Evolutionary conservation across 2,113 vertebrate species (phyloP).

Genomic region (Phrynosoma platyrhinos): DNA sequence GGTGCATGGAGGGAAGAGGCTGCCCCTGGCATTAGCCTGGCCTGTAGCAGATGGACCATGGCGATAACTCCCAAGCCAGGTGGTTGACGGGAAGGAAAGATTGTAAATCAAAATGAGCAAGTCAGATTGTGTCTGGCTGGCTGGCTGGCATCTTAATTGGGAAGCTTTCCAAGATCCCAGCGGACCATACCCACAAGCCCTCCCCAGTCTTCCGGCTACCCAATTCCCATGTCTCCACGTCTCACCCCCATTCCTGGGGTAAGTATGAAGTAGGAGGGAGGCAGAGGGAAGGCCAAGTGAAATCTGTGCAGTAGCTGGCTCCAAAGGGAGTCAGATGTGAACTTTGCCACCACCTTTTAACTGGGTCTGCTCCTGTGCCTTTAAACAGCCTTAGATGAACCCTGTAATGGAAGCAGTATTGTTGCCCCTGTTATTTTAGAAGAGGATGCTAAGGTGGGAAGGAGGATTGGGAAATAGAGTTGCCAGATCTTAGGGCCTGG

Average conservation of each 20-base stretch:
- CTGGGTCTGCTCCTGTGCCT: not conserved
- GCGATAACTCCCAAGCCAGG: not conserved
- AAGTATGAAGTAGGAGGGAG: not conserved
- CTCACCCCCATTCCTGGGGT: not conserved
- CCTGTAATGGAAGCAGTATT: too few species aligned
- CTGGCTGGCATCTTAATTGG: not conserved
- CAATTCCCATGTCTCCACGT: accelerated
- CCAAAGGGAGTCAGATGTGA: not conserved
- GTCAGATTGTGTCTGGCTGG: not conserved
- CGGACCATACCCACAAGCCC: not conserved
- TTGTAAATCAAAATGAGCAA: not conserved
- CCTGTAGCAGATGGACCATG: not conserved
- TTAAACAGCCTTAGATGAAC: not conserved
- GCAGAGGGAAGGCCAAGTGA: accelerated
- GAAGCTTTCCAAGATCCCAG: not conserved
- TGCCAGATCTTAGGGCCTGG: too few species aligned
- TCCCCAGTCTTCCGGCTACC: not conserved
- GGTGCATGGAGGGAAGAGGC: not conserved
- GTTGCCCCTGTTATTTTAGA: too few species aligned
- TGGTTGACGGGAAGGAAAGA: not conserved
- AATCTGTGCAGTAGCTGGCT: not conserved
- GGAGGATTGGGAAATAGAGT: too few species aligned
- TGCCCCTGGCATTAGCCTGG: not conserved
- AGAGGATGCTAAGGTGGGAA: too few species aligned
- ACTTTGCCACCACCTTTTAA: not conserved